phyloP scores from a whole-genome alignment of 2,888 invertebrate species.

The Exephanes ischioxanthus region DNA sequence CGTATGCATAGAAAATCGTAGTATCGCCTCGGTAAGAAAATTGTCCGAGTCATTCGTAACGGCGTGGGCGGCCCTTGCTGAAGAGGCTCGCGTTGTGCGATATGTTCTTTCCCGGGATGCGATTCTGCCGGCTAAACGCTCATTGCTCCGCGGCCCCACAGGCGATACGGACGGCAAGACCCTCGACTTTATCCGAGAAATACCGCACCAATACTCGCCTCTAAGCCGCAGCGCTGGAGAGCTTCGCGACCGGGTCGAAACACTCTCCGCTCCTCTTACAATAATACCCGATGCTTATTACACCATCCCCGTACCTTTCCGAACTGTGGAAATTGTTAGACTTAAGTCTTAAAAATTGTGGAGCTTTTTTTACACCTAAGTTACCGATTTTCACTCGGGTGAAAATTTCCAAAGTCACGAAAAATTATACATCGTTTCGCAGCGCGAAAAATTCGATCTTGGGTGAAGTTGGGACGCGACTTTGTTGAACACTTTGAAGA shows the following conservation, averaged over 20 bases:
- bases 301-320: background rate
- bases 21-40: slow-evolving; percentile 35
- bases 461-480: no score
- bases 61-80: slow-evolving; percentile 52
- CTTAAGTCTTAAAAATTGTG: no score
- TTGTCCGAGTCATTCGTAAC: slow-evolving; percentile 36
- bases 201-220: slow-evolving; percentile 10
- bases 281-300: background rate
- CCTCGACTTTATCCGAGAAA: slow-evolving; percentile 37
- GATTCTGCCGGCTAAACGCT: slow-evolving; percentile 1
- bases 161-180: background rate
- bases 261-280: background rate
- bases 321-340: background rate
- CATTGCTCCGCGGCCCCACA: background rate
- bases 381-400: no score
- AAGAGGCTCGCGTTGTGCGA: slow-evolving; percentile 9
- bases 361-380: no score
- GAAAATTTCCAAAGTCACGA: no score
- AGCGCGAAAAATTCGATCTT: no score
- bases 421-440: no score
- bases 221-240: slow-evolving; percentile 4
- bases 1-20: slow-evolving; percentile 2
- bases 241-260: slow-evolving; percentile 30
- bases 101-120: slow-evolving; percentile 15
- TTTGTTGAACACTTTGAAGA: no score